Percentiles rank a stretch among this genome's conserved stretches.
phyloP scores from a whole-genome alignment of 1,140 invertebrate genomes.

The Anoplolepis gracilipes region DNA sequence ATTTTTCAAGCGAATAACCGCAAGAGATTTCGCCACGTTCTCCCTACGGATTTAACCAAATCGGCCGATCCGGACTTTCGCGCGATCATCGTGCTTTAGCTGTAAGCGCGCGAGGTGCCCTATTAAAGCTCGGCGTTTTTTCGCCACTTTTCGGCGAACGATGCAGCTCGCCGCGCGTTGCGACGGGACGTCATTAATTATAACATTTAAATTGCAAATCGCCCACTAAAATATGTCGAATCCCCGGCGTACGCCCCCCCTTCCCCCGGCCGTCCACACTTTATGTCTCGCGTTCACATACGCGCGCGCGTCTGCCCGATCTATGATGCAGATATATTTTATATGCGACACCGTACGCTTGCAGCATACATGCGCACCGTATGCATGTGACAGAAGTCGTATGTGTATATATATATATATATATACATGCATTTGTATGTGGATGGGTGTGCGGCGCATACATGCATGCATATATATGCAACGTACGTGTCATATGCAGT shows the following conservation, averaged over 20 bases:
- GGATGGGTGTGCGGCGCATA: background rate
- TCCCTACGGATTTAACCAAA: conserved; percentile 3
- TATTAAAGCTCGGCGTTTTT: conserved; percentile 39
- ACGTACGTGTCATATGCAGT: conserved; percentile 54
- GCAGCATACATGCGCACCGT: conserved; percentile 12
- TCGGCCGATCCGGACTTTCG: conserved; percentile 13
- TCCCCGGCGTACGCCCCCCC: conserved; percentile 72
- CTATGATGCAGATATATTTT: conserved; percentile 66
- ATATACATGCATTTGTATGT: background rate
- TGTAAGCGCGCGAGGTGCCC: background rate
- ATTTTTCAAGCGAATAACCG: background rate
- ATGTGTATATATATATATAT: background rate
- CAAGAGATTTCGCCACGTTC: background rate
- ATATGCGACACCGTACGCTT: conserved; percentile 35
- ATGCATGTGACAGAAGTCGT: conserved; percentile 7
- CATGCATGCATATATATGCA: background rate
- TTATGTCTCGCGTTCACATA: conserved; percentile 38
- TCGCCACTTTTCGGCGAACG: conserved; percentile 45
- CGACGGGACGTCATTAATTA: conserved; percentile 75
- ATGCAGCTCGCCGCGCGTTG: conserved; percentile 10
- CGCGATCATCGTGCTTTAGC: conserved; percentile 17
- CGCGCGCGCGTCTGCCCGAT: background rate
- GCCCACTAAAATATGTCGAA: conserved; percentile 78
- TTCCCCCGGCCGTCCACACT: conserved; percentile 35
- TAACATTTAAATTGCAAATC: conserved; percentile 80